Evolutionary conservation across 2,888 invertebrate species (phyloP).

Genomic region (Drosophila robusta): DNA sequence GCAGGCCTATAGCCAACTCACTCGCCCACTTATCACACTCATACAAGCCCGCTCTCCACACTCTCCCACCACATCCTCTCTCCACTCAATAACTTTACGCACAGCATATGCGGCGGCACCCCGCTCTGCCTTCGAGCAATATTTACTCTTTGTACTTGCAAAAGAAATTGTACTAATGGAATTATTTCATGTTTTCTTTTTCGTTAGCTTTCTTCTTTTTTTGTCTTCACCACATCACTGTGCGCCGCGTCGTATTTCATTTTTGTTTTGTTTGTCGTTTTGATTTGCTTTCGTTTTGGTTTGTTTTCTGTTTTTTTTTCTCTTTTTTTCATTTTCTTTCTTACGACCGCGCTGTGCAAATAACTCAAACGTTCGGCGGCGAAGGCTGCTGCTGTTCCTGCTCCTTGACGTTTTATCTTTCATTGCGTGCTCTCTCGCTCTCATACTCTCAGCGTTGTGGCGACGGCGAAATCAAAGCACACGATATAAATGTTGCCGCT

Average conservation of each 20-base stretch:
- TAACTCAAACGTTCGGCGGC: constrained; percentile 42
- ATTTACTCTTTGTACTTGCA: constrained; percentile 83
- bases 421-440: constrained; percentile 12
- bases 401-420: constrained; percentile 48
- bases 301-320: constrained; percentile 20
- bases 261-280: constrained; percentile 73
- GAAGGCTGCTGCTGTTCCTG: constrained; percentile 6
- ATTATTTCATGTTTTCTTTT: constrained; percentile 79
- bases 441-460: constrained; percentile 1
- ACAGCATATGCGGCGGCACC: constrained; percentile 18
- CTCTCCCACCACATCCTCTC: not conserved
- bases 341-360: constrained; percentile 67
- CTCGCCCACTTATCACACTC: not conserved
- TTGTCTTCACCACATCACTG: constrained; percentile 4
- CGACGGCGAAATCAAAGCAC: constrained; percentile 50
- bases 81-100: constrained; percentile 36
- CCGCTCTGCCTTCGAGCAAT: constrained; percentile 39
- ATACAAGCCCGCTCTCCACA: not conserved
- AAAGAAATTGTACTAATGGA: constrained; percentile 84
- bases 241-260: constrained; percentile 55
- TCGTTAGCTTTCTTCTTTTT: constrained; percentile 9
- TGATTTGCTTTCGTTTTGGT: constrained; percentile 67
- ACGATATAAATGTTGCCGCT: constrained; percentile 28
- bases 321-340: constrained; percentile 28
- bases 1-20: constrained; percentile 13